A percentile compares a stretch with the other conserved stretches of the same genome.
Evolutionary conservation across 1,140 invertebrate genomes (phyloP).

Genomic region (Ceratoteleas bidentatus): DNA sequence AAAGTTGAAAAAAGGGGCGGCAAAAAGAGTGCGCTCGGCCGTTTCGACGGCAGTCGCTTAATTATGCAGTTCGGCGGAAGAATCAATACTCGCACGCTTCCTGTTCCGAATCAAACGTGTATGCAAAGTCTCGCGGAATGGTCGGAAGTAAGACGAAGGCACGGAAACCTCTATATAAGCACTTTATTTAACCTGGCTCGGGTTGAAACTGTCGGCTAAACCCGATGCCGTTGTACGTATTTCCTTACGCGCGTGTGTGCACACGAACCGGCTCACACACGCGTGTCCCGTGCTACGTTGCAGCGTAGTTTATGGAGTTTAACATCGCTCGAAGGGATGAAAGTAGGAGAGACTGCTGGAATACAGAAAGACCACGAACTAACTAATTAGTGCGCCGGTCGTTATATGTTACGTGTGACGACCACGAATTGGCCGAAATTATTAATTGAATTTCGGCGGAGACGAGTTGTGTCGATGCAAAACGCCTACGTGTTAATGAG

Average conservation of each 20-base stretch:
- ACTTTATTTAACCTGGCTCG: constrained; percentile 59
- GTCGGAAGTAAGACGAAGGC: constrained; percentile 60
- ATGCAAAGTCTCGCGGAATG: constrained; percentile 51
- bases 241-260: background rate
- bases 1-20: background rate
- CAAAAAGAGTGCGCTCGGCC: constrained; percentile 5
- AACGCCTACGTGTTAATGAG: constrained; percentile 29
- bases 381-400: constrained; percentile 59
- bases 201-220: constrained; percentile 47
- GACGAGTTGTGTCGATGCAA: constrained; percentile 34
- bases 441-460: constrained; percentile 54
- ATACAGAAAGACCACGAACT: constrained; percentile 60
- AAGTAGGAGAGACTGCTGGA: constrained; percentile 57
- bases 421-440: constrained; percentile 59
- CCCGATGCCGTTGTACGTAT: constrained; percentile 27
- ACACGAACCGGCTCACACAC: background rate
- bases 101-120: constrained; percentile 45
- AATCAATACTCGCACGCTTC: constrained; percentile 60
- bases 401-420: constrained; percentile 60
- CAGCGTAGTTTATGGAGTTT: constrained; percentile 57
- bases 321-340: constrained; percentile 59
- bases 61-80: constrained; percentile 57
- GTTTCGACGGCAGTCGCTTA: constrained; percentile 43
- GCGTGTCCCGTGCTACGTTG: constrained; percentile 14
- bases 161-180: constrained; percentile 58